Conservation (phyloP, 2,113 vertebrate genomes). For the Passer domesticus region DNA sequence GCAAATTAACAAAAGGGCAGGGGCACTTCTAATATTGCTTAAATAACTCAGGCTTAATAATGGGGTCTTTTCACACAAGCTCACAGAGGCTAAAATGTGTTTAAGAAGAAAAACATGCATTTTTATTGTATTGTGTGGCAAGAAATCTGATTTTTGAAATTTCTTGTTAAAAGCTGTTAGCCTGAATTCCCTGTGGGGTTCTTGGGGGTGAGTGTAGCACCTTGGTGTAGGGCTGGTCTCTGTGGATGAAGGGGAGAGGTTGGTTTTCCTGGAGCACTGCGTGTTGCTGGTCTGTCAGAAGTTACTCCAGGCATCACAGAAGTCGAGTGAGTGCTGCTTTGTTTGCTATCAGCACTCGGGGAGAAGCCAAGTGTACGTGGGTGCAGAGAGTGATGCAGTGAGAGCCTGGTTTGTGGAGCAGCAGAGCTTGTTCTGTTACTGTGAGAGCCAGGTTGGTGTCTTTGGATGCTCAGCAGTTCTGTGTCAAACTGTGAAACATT, state of each 20-base stretch:
- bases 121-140: constrained; percentile 16
- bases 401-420: neutral
- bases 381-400: neutral
- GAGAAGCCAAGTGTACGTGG: neutral
- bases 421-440: neutral
- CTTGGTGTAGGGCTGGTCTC: neutral
- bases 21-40: constrained; percentile 58
- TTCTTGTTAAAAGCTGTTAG: neutral
- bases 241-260: neutral
- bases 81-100: constrained; percentile 41
- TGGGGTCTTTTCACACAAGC: constrained; percentile 50
- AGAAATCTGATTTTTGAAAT: neutral
- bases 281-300: neutral
- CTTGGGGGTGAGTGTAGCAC: neutral
- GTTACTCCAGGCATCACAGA: neutral
- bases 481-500: neutral
- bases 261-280: neutral
- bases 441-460: neutral
- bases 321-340: neutral
- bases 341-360: neutral
- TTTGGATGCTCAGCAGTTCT: neutral
- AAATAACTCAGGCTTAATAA: constrained; percentile 60
- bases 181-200: neutral
- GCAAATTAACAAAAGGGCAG: constrained; percentile 70
- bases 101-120: constrained; percentile 51